Percentiles rank a stretch among this genome's conserved stretches.
phyloP scores from a whole-genome alignment of 2,797 vertebrate species.

The Chromobotia macracanthus region DNA sequence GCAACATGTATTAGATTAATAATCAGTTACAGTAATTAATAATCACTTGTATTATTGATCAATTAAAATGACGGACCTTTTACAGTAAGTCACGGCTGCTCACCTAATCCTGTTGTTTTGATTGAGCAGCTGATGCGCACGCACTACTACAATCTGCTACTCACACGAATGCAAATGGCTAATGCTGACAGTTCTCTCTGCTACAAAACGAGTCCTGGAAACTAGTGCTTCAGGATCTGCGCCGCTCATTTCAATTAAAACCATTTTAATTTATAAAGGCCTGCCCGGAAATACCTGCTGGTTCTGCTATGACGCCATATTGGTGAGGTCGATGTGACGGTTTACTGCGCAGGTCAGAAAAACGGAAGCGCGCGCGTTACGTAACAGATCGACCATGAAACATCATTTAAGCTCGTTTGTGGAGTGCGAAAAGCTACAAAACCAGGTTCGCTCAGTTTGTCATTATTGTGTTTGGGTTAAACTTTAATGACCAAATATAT shows the following conservation, averaged over 20 bases:
- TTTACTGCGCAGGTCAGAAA: slow-evolving; percentile 35
- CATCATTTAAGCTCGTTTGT: not conserved
- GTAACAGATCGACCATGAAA: not conserved
- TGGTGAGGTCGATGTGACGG: slow-evolving; percentile 59
- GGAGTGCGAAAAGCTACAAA: not conserved
- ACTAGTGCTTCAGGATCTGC: slow-evolving; percentile 50
- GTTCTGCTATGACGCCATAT: slow-evolving; percentile 61
- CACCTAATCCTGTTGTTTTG: slow-evolving; percentile 2
- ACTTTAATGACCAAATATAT: not conserved
- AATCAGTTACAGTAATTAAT: not conserved
- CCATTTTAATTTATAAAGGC: slow-evolving; percentile 50
- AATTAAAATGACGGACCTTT: not conserved
- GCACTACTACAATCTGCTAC: not conserved
- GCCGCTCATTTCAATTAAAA: slow-evolving; percentile 21
- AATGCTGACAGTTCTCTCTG: not conserved
- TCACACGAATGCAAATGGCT: not conserved
- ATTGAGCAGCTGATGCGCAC: slow-evolving; percentile 9
- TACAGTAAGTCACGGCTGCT: not conserved
- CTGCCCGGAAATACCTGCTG: slow-evolving; percentile 62
- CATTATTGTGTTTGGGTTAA: not conserved
- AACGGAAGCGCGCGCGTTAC: slow-evolving; percentile 26
- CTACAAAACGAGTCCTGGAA: not conserved
- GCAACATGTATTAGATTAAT: not conserved
- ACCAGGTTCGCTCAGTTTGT: not conserved
- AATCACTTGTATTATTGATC: not conserved